Conservation (phyloP, 2,797 vertebrate species). For the Alectoris magna region DNA sequence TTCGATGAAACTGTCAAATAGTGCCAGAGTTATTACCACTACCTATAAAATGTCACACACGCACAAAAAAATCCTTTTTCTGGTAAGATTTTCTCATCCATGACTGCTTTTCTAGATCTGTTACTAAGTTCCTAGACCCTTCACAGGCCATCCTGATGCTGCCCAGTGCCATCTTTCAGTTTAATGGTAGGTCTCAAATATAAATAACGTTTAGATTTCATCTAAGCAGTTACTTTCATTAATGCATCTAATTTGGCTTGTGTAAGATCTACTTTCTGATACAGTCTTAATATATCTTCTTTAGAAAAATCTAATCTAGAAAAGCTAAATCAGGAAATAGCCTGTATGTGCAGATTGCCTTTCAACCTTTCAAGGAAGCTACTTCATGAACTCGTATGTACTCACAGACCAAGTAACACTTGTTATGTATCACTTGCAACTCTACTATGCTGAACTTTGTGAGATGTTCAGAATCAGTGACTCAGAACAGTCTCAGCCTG, state of each 20-base stretch:
- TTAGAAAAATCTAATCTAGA: neutral
- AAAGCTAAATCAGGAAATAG: neutral
- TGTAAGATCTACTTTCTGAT: neutral
- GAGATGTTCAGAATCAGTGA: slow-evolving; percentile 1
- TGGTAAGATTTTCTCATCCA: neutral
- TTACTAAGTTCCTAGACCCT: neutral
- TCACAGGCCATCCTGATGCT: neutral
- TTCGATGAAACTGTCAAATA: neutral
- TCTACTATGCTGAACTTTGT: neutral
- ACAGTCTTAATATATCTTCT: neutral
- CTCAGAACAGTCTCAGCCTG: neutral
- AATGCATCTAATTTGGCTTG: neutral
- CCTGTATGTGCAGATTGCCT: neutral
- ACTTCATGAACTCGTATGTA: neutral
- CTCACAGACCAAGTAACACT: neutral
- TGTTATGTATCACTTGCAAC: neutral
- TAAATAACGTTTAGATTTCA: neutral
- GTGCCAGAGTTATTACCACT: neutral
- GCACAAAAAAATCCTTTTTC: neutral
- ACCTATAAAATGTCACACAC: neutral
- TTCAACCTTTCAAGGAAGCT: neutral
- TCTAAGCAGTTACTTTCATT: neutral
- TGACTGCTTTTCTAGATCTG: neutral
- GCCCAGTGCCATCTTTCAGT: neutral
- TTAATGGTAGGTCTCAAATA: neutral